Evolutionary conservation across 2,888 invertebrate species (phyloP), one percentile per base, ranked within the genome.

Genomic region (Pegoplata infirma): DNA sequence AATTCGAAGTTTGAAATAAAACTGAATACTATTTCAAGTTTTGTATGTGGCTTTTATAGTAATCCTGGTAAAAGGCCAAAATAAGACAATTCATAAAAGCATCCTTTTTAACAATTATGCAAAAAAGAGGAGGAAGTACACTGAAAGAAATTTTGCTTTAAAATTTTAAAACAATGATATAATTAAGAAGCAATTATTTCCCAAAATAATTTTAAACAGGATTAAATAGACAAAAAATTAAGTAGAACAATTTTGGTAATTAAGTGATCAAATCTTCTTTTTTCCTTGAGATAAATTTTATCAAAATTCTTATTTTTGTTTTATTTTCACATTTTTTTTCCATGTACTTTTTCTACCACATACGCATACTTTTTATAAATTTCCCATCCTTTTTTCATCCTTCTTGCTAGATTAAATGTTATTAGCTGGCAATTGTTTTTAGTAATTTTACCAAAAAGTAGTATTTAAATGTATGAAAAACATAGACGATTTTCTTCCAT

Each of bases 401-500:
- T 63, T 23, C 32, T 44, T 40, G 10, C 23, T 68, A 85, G 86
- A 87, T 87, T 87, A 88, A 86, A 82, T 83, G 81, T 81, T 88
- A 88, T 88, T 88, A 86, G 86, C 84, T 82, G 84, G 80, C 86
- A 85, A 86, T 88, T 88, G 86, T 88, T 86, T 82, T 76, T 74
- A 81, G 58, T 67, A 80, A 76, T 64, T 56, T 80, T 55, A 82
- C 77, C 81, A 81, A 81, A 84, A 83, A 82, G 76, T 80, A 71
- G 81, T 82, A 82, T 83, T 84, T 83, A 84, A 69, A 68, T 56
- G 23, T 49, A 17, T 49, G 7, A 4, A 16, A 32, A 16, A 51
- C 58, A 51, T 46, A 21, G n/a, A 44, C 1, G 36, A 12, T 44
- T n/a, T n/a, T n/a, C n/a, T n/a, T 23, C 12, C 23, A 47, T 36